Evolutionary conservation across 2,888 invertebrate genomes (phyloP).

Genomic region (Tipula confusa): DNA sequence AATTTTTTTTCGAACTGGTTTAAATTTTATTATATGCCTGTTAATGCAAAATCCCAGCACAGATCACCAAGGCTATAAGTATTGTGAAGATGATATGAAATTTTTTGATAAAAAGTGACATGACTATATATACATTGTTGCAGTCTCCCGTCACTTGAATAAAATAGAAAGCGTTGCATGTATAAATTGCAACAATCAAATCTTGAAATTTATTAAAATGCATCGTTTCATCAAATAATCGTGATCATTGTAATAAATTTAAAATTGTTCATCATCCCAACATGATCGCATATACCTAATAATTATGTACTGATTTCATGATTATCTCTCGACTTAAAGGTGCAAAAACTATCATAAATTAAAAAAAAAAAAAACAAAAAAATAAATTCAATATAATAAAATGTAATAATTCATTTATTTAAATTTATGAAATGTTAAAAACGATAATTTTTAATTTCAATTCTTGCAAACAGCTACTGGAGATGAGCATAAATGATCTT

Average conservation of each 20-base stretch:
- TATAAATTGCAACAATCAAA: not conserved
- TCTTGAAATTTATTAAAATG: not conserved
- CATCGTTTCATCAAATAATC: not conserved
- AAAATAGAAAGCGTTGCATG: not conserved
- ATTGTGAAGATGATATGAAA: too few relatives aligned
- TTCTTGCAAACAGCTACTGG: not conserved
- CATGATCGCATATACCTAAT: not conserved
- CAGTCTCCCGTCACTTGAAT: too few relatives aligned
- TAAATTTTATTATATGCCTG: too few relatives aligned
- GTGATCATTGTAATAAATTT: not conserved
- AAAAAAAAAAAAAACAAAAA: not conserved
- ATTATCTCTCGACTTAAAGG: slow-evolving; percentile 20
- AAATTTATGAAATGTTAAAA: slow-evolving; percentile 5
- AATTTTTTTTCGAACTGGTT: too few relatives aligned
- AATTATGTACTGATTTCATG: slow-evolving; percentile 15
- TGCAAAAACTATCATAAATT: slow-evolving; percentile 20
- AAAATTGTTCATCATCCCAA: not conserved
- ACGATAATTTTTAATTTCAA: not conserved
- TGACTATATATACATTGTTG: too few relatives aligned
- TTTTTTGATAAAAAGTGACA: too few relatives aligned
- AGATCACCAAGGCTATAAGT: too few relatives aligned
- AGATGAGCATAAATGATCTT: slow-evolving; percentile 20
- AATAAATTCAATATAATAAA: not conserved
- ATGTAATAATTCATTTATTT: slow-evolving; percentile 4
- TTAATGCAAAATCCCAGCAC: too few relatives aligned